These are phyloP conservation scores for Atherinosoma microstoma DNA, from an alignment of 2,797 vertebrate genomes.

Conservation along the genomic window DNA sequence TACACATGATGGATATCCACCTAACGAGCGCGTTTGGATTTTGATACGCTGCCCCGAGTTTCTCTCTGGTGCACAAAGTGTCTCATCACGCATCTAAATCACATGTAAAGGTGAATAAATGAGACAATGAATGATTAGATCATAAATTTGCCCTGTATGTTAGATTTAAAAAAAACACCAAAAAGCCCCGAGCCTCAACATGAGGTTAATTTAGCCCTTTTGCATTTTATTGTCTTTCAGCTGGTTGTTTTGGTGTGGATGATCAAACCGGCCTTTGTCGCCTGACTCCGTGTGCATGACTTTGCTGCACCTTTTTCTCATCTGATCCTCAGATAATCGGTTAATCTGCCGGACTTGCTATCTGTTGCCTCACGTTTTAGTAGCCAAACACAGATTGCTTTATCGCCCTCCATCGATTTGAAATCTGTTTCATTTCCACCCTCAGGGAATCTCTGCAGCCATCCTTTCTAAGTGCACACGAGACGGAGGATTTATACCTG, in stretches of 20 bases:
- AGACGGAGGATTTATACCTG: conserved; percentile 87
- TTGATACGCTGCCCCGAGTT: conserved; percentile 60
- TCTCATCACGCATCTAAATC: conserved; percentile 49
- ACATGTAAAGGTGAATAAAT: conserved; percentile 52
- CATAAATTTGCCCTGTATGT: background rate
- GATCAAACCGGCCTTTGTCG: conserved; percentile 25
- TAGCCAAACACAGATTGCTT: conserved; percentile 70
- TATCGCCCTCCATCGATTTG: conserved; percentile 78
- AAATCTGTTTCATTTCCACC: conserved; percentile 83
- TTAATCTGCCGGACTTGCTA: conserved; percentile 65
- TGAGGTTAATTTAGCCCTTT: background rate
- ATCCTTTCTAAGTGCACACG: conserved; percentile 80
- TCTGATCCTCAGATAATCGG: conserved; percentile 59
- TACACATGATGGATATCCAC: conserved; percentile 86
- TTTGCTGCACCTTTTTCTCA: conserved; percentile 34
- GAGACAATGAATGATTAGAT: conserved; percentile 37
- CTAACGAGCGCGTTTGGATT: conserved; percentile 78
- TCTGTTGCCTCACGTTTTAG: conserved; percentile 71
- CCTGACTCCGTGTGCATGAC: conserved; percentile 6
- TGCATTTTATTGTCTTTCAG: background rate
- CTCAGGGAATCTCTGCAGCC: conserved; percentile 83
- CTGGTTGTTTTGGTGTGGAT: conserved; percentile 10
- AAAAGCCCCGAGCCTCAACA: background rate
- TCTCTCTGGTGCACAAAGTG: conserved; percentile 50
- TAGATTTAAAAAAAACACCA: conserved; percentile 6